Conservation (phyloP, 2,113 vertebrate species). For the Passer domesticus region DNA sequence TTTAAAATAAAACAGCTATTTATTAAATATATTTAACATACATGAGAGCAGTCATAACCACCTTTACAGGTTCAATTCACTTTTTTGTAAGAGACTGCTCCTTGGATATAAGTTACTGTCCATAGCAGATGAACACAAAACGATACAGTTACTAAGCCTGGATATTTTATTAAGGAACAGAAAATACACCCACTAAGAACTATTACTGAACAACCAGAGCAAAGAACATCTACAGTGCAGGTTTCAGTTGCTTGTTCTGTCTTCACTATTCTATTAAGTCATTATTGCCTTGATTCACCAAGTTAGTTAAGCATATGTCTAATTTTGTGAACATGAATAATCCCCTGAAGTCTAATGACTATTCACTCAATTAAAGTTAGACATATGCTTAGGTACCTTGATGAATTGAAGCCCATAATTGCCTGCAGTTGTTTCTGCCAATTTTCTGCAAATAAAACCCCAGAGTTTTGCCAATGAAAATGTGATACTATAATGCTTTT, state of each 20-base stretch:
- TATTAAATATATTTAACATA: conserved; percentile 14
- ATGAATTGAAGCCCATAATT: conserved; percentile 43
- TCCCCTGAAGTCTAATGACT: conserved; percentile 32
- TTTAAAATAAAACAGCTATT: conserved; percentile 23
- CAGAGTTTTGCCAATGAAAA: conserved; percentile 9
- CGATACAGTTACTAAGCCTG: not conserved
- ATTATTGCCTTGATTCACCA: not conserved
- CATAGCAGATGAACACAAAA: not conserved
- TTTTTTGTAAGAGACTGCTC: not conserved
- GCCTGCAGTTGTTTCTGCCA: conserved; percentile 42
- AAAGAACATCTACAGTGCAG: not conserved
- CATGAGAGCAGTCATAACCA: not conserved
- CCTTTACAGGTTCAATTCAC: not conserved
- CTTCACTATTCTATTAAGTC: not conserved
- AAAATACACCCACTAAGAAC: not conserved
- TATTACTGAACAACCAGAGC: not conserved
- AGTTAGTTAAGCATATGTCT: conserved; percentile 10
- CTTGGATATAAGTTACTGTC: not conserved
- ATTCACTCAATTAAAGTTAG: conserved; percentile 35
- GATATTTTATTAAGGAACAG: not conserved
- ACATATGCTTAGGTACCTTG: conserved; percentile 39
- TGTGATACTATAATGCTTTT: not conserved
- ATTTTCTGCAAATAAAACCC: conserved; percentile 8
- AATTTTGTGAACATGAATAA: conserved; percentile 32
- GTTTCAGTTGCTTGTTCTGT: not conserved